Percentiles rank a stretch among this genome's conserved stretches.
Conservation (phyloP, 2,888 invertebrate genomes). For the Zelleria hepariella region DNA sequence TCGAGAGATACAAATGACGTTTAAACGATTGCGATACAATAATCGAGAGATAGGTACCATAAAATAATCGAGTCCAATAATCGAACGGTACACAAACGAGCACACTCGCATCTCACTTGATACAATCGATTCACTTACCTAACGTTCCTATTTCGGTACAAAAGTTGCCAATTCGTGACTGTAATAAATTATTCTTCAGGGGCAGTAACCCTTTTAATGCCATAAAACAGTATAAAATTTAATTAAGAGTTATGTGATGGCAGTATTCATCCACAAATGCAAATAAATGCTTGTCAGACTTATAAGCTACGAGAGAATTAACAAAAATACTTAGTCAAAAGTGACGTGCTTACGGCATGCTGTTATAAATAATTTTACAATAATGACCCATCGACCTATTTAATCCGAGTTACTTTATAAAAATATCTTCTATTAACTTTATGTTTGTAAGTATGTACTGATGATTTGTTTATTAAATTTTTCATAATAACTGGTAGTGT, state of each 20-base stretch:
- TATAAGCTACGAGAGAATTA: not conserved
- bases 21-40: not conserved
- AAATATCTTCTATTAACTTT: not conserved
- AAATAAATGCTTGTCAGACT: not conserved
- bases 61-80: not conserved
- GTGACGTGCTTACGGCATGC: not conserved
- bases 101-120: not conserved
- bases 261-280: not conserved
- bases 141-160: not conserved
- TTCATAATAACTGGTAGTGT: not conserved
- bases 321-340: not conserved
- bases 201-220: not conserved
- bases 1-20: slow-evolving; percentile 29
- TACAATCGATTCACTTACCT: not conserved
- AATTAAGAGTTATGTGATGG: not conserved
- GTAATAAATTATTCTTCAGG: no score
- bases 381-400: not conserved
- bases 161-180: not conserved
- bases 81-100: not conserved
- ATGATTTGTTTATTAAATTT: not conserved
- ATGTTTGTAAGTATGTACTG: not conserved
- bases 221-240: not conserved
- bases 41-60: not conserved
- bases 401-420: not conserved
- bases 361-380: not conserved